A percentile compares a stretch with the other conserved stretches of the same genome.
phyloP scores from a whole-genome alignment of 2,888 invertebrate species.

The Allolobophora icterica region DNA sequence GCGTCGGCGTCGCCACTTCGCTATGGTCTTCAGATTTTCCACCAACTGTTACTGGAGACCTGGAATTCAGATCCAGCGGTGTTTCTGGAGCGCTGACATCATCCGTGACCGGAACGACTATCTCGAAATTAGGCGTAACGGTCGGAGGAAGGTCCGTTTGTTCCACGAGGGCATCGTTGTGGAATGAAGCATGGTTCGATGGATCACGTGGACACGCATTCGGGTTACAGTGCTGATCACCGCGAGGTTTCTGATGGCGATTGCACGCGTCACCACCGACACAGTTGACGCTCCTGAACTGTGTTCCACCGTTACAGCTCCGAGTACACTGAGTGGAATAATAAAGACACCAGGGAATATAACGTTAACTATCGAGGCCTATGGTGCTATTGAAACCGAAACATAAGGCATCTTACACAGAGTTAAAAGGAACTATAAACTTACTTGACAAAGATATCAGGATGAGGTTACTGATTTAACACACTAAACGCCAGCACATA shows the following conservation, averaged over 20 bases:
- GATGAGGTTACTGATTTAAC: neutral
- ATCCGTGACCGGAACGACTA: neutral
- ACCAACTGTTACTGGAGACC: neutral
- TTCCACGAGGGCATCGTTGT: slow-evolving; percentile 3
- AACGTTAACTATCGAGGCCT: no score
- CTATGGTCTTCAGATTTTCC: neutral
- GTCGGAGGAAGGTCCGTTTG: neutral
- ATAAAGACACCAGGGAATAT: neutral
- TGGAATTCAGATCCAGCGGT: neutral
- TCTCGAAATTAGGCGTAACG: neutral
- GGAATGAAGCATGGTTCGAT: neutral
- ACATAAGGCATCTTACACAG: neutral
- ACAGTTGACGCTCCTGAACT: slow-evolving; percentile 21
- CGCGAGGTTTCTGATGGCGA: neutral
- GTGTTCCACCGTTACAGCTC: slow-evolving; percentile 25
- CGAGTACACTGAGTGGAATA: slow-evolving; percentile 1
- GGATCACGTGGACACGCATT: slow-evolving; percentile 8
- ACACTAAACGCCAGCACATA: neutral
- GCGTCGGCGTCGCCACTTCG: neutral
- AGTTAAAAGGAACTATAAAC: neutral
- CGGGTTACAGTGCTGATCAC: slow-evolving; percentile 18
- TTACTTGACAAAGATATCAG: neutral
- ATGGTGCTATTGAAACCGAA: neutral
- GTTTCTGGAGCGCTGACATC: neutral
- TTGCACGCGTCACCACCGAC: slow-evolving; percentile 23